phyloP scores from a whole-genome alignment of 37 sponge, comb jelly and placozoan species.

The Tethya wilhelma region DNA sequence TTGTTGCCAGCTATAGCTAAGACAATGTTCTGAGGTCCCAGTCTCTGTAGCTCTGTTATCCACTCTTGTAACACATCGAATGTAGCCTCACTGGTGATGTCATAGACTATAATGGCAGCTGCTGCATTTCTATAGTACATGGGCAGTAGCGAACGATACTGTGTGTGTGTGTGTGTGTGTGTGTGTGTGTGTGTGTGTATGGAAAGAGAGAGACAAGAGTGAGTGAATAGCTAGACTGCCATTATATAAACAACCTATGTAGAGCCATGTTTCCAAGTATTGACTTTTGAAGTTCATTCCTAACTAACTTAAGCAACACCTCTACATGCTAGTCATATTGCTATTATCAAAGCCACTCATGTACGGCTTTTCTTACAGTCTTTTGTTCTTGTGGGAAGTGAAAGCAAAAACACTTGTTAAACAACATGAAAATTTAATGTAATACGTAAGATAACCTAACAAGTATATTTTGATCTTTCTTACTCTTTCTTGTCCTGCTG shows the following conservation, averaged over 20 bases:
- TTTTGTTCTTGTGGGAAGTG: too few species aligned
- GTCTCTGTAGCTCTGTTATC: constrained; percentile 81
- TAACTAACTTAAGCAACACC: too few species aligned
- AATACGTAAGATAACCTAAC: too few species aligned
- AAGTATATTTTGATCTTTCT: not conserved
- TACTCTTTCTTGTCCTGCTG: constrained; percentile 90
- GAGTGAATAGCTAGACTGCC: not conserved
- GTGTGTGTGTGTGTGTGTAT: not conserved
- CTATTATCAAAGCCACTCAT: too few species aligned
- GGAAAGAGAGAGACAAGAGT: not conserved
- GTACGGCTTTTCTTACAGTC: too few species aligned
- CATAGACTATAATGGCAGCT: constrained; percentile 92
- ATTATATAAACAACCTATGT: not conserved
- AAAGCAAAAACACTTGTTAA: too few species aligned
- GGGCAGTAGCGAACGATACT: constrained; percentile 89
- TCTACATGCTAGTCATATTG: too few species aligned
- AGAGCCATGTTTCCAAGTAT: too few species aligned
- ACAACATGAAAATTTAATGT: too few species aligned
- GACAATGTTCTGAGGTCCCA: constrained; percentile 86
- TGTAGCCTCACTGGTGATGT: constrained; percentile 76
- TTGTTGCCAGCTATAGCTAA: constrained; percentile 94
- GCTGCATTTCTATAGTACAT: constrained; percentile 96
- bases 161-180: constrained; percentile 19
- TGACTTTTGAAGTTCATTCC: too few species aligned
- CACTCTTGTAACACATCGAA: constrained; percentile 75